Conservation (phyloP, 53 echinoderm and acorn worm species). For the Paracentrotus lividus region DNA sequence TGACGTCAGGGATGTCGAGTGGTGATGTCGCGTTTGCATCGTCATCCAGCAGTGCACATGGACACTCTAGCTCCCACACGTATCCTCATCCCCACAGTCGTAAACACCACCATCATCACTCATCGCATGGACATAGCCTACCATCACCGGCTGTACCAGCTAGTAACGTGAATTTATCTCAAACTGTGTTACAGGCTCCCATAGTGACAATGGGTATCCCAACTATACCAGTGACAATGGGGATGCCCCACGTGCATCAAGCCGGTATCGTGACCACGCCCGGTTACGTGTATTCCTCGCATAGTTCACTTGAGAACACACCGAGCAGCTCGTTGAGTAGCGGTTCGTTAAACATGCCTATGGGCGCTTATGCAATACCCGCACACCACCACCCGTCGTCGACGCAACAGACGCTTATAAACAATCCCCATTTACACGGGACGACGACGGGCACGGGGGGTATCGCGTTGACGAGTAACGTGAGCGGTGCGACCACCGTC, state of each 20-base stretch:
- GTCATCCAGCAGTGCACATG: slow-evolving; percentile 81
- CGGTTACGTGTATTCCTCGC: slow-evolving; percentile 81
- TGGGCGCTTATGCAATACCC: slow-evolving; percentile 81
- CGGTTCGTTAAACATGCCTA: slow-evolving; percentile 84
- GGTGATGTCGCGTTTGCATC: slow-evolving; percentile 72
- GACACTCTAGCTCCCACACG: slow-evolving; percentile 83
- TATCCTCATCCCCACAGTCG: slow-evolving; percentile 80
- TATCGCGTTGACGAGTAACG: slow-evolving; percentile 57
- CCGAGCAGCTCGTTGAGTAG: slow-evolving; percentile 73
- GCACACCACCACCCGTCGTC: slow-evolving; percentile 62
- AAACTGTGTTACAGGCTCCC: slow-evolving; percentile 67
- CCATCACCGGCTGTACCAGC: slow-evolving; percentile 65
- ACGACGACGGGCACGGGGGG: slow-evolving; percentile 67
- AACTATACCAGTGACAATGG: slow-evolving; percentile 61
- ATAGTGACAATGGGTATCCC: slow-evolving; percentile 63
- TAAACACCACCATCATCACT: slow-evolving; percentile 72
- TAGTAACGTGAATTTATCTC: slow-evolving; percentile 74
- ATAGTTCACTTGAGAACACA: slow-evolving; percentile 68
- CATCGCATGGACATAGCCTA: slow-evolving; percentile 59
- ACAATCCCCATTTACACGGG: slow-evolving; percentile 74
- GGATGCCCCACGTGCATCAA: slow-evolving; percentile 79
- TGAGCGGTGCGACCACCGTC: slow-evolving; percentile 39
- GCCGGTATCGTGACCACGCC: slow-evolving; percentile 71
- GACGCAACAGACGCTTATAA: slow-evolving; percentile 64
- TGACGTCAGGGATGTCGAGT: slow-evolving; percentile 82